Percentiles rank a stretch among this genome's conserved stretches.
Conservation (phyloP, 2,113 vertebrate genomes). For the Diglossa brunneiventris region DNA sequence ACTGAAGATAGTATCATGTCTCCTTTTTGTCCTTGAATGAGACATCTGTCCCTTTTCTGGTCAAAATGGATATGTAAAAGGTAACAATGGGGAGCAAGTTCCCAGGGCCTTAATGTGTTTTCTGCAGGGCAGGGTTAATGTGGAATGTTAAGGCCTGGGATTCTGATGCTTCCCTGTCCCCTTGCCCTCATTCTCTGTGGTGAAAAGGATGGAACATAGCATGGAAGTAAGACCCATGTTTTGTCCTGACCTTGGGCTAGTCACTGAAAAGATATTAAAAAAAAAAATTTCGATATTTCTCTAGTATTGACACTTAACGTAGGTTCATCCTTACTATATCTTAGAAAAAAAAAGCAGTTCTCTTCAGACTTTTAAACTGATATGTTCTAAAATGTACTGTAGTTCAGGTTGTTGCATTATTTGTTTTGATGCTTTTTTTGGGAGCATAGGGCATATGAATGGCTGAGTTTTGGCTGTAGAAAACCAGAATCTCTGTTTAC, state of each 20-base stretch:
- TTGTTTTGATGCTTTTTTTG: not conserved
- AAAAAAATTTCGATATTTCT: not conserved
- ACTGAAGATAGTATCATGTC: not conserved
- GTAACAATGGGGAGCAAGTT: not conserved
- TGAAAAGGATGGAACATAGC: not conserved
- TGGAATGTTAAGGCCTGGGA: not conserved
- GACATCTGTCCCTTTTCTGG: not conserved
- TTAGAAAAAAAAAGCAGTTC: not conserved
- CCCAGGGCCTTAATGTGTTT: not conserved
- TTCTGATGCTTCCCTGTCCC: not conserved
- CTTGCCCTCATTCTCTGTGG: not conserved
- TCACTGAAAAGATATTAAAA: not conserved
- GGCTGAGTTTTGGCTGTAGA: not conserved
- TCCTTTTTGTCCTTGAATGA: not conserved
- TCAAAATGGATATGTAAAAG: not conserved
- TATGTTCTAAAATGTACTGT: not conserved
- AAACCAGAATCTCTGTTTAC: not conserved
- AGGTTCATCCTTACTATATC: not conserved
- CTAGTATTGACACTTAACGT: not conserved
- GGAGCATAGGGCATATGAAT: not conserved
- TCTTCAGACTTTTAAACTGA: not conserved
- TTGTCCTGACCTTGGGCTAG: not conserved
- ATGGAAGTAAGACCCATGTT: not conserved
- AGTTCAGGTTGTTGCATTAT: not conserved
- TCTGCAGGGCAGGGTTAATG: not conserved